Evolutionary conservation across 2,113 vertebrate genomes (phyloP), one percentile per base, ranked within the genome.

Genomic region (Periophthalmodon schlosseri): DNA sequence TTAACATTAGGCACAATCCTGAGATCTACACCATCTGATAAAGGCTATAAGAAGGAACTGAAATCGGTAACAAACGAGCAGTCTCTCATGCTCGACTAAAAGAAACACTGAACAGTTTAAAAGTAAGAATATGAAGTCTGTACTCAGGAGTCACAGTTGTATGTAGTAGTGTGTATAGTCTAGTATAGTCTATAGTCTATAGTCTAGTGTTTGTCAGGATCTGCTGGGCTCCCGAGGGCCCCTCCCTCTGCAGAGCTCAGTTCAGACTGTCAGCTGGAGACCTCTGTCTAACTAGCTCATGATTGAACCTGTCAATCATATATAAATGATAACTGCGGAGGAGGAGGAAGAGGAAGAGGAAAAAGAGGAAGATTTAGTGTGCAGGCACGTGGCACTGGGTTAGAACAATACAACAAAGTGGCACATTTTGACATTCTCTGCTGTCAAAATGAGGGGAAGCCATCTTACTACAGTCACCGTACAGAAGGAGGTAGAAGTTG

Each of bases 401-500:
- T 58, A 60, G 18, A 39, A 11, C 39, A 10, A 4, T 9, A 68
- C 50, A 24, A 60, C 21, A 58, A 14, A 58, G 20, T 28, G 57
- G 14, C 23, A 2, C 57, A 60, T 28, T 60, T 28, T 60, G 57
- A 28, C 57, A 60, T 60, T 60, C 12, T 56, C n/a, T 56, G 18
- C 52, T 54, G 52, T 70, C 20, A 34, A 23, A 23, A 18, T 8
- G 15, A 0, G 21, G 23, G 5, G 56, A 16, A 61, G 64, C 11
- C 16, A 20, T 52, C 16, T 52, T 52, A 52, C 50, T 57, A 57
- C 56, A n/a, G 57, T 28, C 33, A 65, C 49, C 61, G 70, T 75
- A 73, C 77, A 75, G 52, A 79, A 77, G 71, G 39, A 85, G 69
- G 15, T 56, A 78, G 68, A 73, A 11, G 47, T 57, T 1, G 15